Evolutionary conservation across 2,113 vertebrate genomes (phyloP).

Genomic region (Barnardius zonarius): DNA sequence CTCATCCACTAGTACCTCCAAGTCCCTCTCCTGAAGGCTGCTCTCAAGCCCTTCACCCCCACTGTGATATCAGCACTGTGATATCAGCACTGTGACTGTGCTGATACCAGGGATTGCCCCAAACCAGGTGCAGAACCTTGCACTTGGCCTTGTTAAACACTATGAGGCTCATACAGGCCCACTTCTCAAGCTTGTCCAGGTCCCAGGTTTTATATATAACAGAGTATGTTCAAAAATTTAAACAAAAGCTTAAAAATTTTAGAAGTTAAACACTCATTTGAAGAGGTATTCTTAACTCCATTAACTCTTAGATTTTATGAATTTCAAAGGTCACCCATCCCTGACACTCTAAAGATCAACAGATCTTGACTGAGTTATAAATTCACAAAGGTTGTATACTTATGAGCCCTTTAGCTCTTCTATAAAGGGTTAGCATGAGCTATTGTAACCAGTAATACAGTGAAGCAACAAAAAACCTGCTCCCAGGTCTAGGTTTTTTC

Average conservation of each 20-base stretch:
- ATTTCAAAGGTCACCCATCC: neutral
- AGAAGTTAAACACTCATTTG: neutral
- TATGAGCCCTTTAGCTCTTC: neutral
- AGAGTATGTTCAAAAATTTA: neutral
- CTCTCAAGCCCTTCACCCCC: neutral
- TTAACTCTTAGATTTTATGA: neutral
- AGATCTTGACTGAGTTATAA: neutral
- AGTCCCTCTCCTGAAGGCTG: neutral
- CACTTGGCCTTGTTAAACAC: neutral
- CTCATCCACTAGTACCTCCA: neutral
- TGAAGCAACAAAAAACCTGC: neutral
- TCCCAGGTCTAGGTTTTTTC: neutral
- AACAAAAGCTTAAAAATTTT: neutral
- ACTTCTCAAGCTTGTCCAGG: neutral
- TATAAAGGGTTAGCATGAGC: neutral
- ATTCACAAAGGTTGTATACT: neutral
- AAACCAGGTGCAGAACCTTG: neutral
- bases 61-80: no score
- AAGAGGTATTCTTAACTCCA: neutral
- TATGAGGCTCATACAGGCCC: neutral
- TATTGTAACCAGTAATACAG: neutral
- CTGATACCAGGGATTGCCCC: fast-evolving
- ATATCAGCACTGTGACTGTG: no score
- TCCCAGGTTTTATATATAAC: neutral
- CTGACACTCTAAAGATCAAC: neutral